phyloP scores from a whole-genome alignment of 2,113 vertebrate genomes.

The Aptenodytes patagonicus region DNA sequence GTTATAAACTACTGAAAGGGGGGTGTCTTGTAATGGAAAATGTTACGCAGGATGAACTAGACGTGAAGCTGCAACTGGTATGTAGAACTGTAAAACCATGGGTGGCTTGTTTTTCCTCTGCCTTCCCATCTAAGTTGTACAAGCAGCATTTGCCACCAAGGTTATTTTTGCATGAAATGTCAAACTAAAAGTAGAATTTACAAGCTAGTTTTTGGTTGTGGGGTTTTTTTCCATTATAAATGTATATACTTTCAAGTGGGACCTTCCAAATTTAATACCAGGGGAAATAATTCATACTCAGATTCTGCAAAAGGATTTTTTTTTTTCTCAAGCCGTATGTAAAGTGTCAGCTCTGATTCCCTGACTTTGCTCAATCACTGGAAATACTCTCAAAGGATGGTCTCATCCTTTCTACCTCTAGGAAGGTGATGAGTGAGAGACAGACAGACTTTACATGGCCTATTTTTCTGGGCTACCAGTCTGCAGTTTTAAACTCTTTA shows the following conservation, averaged over 20 bases:
- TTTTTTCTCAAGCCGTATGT: not conserved
- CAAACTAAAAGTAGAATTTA: not conserved
- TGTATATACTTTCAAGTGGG: not conserved
- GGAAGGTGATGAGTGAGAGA: not conserved
- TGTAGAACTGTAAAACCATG: not conserved
- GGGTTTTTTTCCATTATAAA: not conserved
- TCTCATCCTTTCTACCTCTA: not conserved
- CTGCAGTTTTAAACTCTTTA: not conserved
- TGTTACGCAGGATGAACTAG: not conserved
- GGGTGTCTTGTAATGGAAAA: constrained; percentile 19
- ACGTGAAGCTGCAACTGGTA: not conserved
- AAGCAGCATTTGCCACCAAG: not conserved
- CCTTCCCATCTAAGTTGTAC: not conserved
- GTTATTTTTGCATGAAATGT: not conserved
- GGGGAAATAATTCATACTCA: not conserved
- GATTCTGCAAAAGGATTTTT: not conserved
- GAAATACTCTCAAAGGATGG: not conserved
- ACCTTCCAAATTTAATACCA: not conserved
- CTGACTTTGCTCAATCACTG: not conserved
- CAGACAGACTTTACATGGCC: not conserved
- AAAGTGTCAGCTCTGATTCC: not conserved
- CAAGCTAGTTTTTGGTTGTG: not conserved
- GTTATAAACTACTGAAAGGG: not conserved
- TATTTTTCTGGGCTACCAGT: not conserved
- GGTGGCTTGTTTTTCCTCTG: not conserved